phyloP scores from a whole-genome alignment of 2,797 vertebrate species.

The Nannoperca obscura region DNA sequence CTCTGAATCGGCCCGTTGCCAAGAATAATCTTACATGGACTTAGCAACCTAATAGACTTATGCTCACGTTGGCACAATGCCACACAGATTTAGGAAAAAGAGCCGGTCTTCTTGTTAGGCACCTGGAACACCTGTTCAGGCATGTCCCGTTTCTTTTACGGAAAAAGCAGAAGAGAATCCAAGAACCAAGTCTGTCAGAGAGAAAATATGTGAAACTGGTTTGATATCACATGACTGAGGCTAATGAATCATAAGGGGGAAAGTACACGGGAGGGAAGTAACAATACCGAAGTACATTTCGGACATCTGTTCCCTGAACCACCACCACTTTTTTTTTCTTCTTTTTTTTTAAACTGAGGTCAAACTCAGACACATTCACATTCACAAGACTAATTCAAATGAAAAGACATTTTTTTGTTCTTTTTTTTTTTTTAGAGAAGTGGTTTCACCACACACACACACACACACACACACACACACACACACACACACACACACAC shows the following conservation, averaged over 20 bases:
- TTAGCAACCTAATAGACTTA: background rate
- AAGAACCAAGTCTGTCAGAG: too few relatives aligned
- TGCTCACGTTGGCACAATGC: background rate
- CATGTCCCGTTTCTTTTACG: background rate
- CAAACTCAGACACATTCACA: background rate
- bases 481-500: too few relatives aligned
- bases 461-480: too few relatives aligned
- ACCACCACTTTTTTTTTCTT: too few relatives aligned
- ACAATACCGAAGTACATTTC: background rate
- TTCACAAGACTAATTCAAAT: background rate
- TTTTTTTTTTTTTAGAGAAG: constrained; percentile 15
- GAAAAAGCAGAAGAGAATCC: constrained; percentile 6
- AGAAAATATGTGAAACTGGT: constrained; percentile 4
- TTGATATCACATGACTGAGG: constrained; percentile 42
- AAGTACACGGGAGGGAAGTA: constrained; percentile 6
- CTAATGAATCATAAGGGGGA: background rate
- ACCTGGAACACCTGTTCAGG: constrained; percentile 18
- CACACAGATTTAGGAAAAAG: background rate
- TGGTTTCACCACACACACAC: background rate
- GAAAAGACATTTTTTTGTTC: background rate
- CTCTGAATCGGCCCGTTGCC: background rate
- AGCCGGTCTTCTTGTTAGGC: fast-evolving
- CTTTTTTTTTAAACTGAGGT: too few relatives aligned
- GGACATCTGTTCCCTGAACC: background rate
- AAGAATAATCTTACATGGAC: background rate